Conservation (phyloP, 2,888 invertebrate genomes). For the Lasioglossum pauxillum region DNA sequence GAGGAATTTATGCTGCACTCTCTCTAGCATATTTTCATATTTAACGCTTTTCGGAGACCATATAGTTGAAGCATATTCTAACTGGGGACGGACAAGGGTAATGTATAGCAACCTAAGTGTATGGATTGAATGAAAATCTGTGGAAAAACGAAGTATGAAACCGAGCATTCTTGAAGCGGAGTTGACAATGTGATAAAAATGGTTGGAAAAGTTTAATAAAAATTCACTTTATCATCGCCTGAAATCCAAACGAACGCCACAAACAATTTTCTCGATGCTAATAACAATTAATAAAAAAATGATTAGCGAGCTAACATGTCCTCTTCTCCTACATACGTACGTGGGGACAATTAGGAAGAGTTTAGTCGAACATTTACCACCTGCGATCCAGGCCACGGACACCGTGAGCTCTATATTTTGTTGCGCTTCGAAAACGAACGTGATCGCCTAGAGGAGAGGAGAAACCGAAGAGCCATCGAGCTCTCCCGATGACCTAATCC, state of each 20-base stretch:
- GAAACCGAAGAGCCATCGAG: conserved; percentile 23
- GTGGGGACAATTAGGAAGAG: not conserved
- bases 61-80: too few relatives aligned
- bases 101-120: too few relatives aligned
- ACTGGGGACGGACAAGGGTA: too few relatives aligned
- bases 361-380: not conserved
- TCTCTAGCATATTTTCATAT: too few relatives aligned
- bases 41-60: too few relatives aligned
- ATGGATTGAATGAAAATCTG: too few relatives aligned
- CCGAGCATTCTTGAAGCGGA: too few relatives aligned
- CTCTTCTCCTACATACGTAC: not conserved
- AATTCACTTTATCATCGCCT: not conserved
- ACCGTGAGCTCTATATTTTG: not conserved
- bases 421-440: not conserved
- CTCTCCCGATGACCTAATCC: conserved; percentile 71
- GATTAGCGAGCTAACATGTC: not conserved
- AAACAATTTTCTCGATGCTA: not conserved
- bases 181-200: too few relatives aligned
- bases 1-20: too few relatives aligned
- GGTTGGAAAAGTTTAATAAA: too few relatives aligned
- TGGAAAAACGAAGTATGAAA: too few relatives aligned
- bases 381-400: not conserved
- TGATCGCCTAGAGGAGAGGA: not conserved
- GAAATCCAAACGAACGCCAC: too few relatives aligned
- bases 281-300: not conserved